Base-by-base conservation (phyloP, 2,113 vertebrate genomes). In the Fukomys damarensis region DNA sequence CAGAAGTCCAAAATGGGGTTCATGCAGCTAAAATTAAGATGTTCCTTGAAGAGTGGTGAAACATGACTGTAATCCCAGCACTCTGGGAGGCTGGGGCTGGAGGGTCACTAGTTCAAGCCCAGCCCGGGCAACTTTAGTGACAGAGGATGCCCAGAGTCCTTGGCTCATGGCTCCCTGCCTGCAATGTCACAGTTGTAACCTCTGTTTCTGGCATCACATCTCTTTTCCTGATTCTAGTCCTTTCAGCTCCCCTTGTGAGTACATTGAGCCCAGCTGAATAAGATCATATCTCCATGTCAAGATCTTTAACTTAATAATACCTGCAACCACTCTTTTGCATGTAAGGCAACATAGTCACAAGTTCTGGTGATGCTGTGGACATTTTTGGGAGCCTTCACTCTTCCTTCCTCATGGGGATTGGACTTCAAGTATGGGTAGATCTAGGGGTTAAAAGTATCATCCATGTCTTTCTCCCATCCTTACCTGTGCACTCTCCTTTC, bases 201-300 rank as follows among this genome's bases (percentile, higher is more conserved):
- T 82, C 59, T 56, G 54, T 41, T 32, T 30, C n/a, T 7, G 12
- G 17, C 0, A 0, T 7, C 17, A 43, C 46, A 2, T 12, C 16
- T 46, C n/a, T 28, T n/a, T 83, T 82, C 58, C 63, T 1, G 8
- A n/a, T n/a, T 58, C 79, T 63, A 9, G 8, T 9, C 30, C 1
- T 74, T 24, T 65, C 0, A 12, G 20, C 14, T 56, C 52, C 14
- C 52, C 19, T 7, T 24, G 52, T 19, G 32, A 66, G 46, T 20
- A 13, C 70, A 7, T 0, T 1, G 43, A 74, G 35, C 70, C 66
- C 30, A 4, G 28, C 10, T 0, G 2, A 76, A 58, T 43, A 43
- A 38, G 38, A 3, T 35, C 3, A 43, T 16, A 41, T 22, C 63
- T n/a, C 35, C 26, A n/a, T 46, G 20, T 66, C n/a, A 5, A 79